Base-by-base conservation (phyloP, 2,888 invertebrate genomes). In the Thecophora atra region DNA sequence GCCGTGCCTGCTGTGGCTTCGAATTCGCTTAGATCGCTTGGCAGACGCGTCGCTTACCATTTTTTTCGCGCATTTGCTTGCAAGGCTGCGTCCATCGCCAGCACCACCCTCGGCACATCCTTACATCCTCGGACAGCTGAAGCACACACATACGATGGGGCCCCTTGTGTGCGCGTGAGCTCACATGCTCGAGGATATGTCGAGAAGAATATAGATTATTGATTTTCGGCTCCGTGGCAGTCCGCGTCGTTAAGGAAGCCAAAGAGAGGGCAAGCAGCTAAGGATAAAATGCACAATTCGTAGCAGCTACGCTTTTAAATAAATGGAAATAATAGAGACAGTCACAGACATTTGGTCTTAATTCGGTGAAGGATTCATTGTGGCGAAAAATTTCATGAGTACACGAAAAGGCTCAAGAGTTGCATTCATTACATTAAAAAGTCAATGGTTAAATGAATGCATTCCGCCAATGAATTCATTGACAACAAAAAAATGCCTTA, bases 51-150 rank as follows among this genome's bases (percentile, higher is more conserved):
- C 44, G 44, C 19, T 72, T 58, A 66, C 67, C 51, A 56, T 51
- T 62, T 65, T 58, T 65, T 62, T 72, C 67, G 72, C 67, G 67
- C 63, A 67, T 72, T 72, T 58, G 67, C 47, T 62, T 72, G 67
- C 62, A 66, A 63, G 52, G 52, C 44, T 65, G 30, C 42, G 51
- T 21, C 24, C 64, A 24, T 17, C 54, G 7, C 37, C 42, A 28
- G 30, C 26, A 21, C 56, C 8, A 56, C 68, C 24, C 68, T 19
- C 28, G 47, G 13, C 47, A 54, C 52, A n/a, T n/a, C 26, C n/a
- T 7, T 44, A 63, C 62, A 51, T 63, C 51, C 52, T 51, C 52
- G 21, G 30, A 63, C 37, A 30, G 60, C 47, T 47, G n/a, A n/a
- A 51, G 60, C 62, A 62, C 52, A 70, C 63, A 52, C 54, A 63